Evolutionary conservation across 2,113 vertebrate genomes (phyloP).

Genomic region (Monopterus albus): DNA sequence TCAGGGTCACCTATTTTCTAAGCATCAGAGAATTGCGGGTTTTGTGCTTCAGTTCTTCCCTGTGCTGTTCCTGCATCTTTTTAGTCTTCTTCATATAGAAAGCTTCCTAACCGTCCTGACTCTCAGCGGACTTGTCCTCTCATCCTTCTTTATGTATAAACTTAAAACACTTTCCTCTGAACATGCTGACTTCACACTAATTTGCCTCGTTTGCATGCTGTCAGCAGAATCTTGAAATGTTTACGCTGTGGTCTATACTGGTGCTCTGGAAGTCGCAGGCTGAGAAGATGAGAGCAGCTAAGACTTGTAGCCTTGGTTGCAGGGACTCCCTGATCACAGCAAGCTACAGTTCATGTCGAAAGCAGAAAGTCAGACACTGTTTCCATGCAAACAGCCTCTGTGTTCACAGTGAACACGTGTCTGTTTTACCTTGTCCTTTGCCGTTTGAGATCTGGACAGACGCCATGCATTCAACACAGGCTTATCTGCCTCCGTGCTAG

Average conservation of each 20-base stretch:
- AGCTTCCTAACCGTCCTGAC: neutral
- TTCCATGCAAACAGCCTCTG: slow-evolving; percentile 44
- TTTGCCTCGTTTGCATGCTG: neutral
- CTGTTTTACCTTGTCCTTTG: slow-evolving; percentile 16
- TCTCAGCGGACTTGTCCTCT: neutral
- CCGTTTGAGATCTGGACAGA: neutral
- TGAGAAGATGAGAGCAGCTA: neutral
- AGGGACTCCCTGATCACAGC: slow-evolving; percentile 5
- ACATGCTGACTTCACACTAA: slow-evolving; percentile 32
- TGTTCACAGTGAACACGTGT: slow-evolving; percentile 24
- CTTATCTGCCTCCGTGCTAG: neutral
- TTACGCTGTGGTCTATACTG: neutral
- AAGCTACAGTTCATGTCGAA: slow-evolving; percentile 33
- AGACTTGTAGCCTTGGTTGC: neutral
- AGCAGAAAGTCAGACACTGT: slow-evolving; percentile 26
- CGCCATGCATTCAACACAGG: neutral
- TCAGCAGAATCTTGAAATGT: slow-evolving; percentile 26
- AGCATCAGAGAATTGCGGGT: neutral
- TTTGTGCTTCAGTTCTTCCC: neutral
- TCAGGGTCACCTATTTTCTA: slow-evolving; percentile 5
- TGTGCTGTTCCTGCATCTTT: neutral
- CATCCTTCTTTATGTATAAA: neutral
- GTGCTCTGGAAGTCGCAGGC: neutral
- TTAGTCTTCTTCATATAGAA: neutral
- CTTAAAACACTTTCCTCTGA: neutral